phyloP scores from a whole-genome alignment of 2,113 vertebrate genomes.

The Chinchilla lanigera region DNA sequence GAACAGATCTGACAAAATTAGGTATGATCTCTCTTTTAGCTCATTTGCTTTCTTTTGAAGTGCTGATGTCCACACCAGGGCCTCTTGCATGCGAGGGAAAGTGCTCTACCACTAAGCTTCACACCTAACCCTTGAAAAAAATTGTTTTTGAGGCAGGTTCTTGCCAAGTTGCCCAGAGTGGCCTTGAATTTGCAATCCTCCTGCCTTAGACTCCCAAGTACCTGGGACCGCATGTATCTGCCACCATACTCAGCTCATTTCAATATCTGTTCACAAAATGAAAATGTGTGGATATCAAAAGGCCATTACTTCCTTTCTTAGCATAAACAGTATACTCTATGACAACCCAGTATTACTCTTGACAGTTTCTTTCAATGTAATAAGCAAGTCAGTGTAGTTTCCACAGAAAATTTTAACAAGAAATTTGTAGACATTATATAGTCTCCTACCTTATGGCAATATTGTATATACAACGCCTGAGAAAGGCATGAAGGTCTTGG shows the following conservation, averaged over 20 bases:
- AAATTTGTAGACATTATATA: neutral
- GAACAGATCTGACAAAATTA: slow-evolving; percentile 8
- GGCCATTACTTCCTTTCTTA: neutral
- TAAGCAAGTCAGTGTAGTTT: neutral
- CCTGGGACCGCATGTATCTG: neutral
- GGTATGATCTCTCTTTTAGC: neutral
- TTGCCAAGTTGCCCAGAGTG: neutral
- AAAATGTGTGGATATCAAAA: neutral
- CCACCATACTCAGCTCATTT: neutral
- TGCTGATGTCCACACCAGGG: neutral
- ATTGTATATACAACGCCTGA: neutral
- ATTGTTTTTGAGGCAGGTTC: neutral
- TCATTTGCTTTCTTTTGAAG: neutral
- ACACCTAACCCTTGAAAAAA: neutral
- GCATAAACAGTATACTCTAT: neutral
- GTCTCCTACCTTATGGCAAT: neutral
- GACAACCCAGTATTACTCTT: slow-evolving; percentile 25
- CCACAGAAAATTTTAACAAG: slow-evolving; percentile 25
- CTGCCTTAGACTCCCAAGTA: neutral
- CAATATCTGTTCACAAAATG: neutral
- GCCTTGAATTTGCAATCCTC: neutral
- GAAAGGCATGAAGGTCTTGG: neutral
- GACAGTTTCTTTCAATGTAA: neutral
- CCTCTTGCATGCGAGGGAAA: neutral
- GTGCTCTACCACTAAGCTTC: neutral